Base-by-base conservation (phyloP, 2,888 invertebrate species). In the Ochropleura leucogaster region DNA sequence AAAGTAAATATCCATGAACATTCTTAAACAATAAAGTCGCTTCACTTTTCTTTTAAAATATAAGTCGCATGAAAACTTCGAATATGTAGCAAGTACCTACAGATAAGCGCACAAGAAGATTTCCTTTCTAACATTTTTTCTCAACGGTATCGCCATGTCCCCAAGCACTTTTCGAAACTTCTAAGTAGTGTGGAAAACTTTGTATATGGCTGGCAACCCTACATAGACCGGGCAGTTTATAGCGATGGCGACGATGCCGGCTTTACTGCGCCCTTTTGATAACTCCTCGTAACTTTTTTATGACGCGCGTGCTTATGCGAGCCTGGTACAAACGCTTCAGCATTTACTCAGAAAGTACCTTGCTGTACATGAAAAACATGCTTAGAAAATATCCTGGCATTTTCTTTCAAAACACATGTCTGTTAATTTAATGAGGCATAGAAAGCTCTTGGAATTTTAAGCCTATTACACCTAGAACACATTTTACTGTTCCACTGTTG, bases 261-360 rank as follows among this genome's bases (percentile, higher is more conserved):
- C 88, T 94, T 94, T 93, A 92, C 89, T 90, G 91, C 92, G 91
- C 92, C 93, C 93, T 92, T 93, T 94, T 94, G 94, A 94, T 94
- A 93, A 93, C 93, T 93, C 90, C 91, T 94, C 93, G 93, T 94
- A 93, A 94, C 91, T 91, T 92, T 94, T 94, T 94, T 94, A 94
- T 91, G 92, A 91, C 90, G 88, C 89, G 90, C 92, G 91, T 90
- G 91, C 92, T 93, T 92, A 93, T 93, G 91, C 83, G 87, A 87
- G 90, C 93, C 92, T 93, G 92, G 93, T 92, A 92, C 92, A 88
- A 85, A 82, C 85, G 84, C 84, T 86, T 74, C 82, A 81, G 79
- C 83, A 85, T 90, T 88, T 89, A 90, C 89, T 83, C 81, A 82
- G 77, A 44, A 76, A 80, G 66, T 85, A 79, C 72, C 59, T 64